Evolutionary conservation across 2,113 vertebrate genomes (phyloP).

Genomic region (Burhinus oedicnemus): DNA sequence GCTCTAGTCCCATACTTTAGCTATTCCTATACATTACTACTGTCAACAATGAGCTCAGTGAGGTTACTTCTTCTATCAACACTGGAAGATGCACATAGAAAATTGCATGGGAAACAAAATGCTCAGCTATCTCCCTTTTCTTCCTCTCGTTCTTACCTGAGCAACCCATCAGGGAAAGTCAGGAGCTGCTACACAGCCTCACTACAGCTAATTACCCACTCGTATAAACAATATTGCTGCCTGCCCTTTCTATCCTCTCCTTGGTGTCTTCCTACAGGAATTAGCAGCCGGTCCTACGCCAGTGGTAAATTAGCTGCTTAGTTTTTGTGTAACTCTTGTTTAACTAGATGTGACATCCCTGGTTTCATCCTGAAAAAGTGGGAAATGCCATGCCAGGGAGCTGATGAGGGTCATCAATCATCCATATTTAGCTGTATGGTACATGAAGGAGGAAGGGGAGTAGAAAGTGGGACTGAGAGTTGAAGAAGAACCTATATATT

Average conservation of each 20-base stretch:
- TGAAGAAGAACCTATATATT: not conserved
- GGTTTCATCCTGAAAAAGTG: not conserved
- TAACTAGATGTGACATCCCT: not conserved
- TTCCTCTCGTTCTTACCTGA: not conserved
- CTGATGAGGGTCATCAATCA: not conserved
- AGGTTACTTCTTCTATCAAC: not conserved
- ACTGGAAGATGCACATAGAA: not conserved
- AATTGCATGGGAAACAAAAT: not conserved
- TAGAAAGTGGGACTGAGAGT: not conserved
- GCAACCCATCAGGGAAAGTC: not conserved
- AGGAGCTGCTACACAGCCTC: not conserved
- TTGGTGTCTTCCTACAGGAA: not conserved
- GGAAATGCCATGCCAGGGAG: not conserved
- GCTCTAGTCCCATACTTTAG: not conserved
- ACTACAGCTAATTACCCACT: not conserved
- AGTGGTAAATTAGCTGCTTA: not conserved
- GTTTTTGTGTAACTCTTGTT: not conserved
- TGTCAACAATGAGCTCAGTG: not conserved
- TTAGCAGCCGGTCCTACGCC: not conserved
- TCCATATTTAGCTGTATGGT: not conserved
- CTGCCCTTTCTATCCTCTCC: not conserved
- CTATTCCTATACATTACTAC: not conserved
- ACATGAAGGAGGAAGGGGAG: not conserved
- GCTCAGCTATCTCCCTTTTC: not conserved
- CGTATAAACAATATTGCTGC: not conserved